Evolutionary conservation across 2,888 invertebrate species (phyloP).

Genomic region (Heteropelma amictum): DNA sequence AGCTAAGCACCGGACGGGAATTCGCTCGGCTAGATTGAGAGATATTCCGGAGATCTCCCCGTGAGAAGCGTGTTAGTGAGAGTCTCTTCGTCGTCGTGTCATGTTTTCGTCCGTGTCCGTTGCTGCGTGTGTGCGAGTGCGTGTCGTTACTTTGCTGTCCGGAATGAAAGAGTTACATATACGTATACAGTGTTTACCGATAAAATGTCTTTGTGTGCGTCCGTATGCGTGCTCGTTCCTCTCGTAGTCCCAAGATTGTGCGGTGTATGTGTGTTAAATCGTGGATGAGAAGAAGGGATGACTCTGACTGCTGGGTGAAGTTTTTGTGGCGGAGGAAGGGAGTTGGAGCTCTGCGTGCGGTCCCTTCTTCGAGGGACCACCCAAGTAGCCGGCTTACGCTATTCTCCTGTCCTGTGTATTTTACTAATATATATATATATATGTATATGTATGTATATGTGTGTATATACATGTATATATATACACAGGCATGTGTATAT

Average conservation of each 20-base stretch:
- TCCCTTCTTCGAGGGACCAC: constrained; percentile 77
- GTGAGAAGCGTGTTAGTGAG: constrained; percentile 61
- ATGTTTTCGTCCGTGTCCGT: constrained; percentile 50
- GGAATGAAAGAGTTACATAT: constrained; percentile 4
- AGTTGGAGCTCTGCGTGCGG: constrained; percentile 75
- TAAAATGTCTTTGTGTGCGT: constrained; percentile 30
- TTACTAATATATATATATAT: constrained; percentile 15
- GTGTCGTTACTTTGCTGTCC: not conserved
- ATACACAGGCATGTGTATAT: not conserved
- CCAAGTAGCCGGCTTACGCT: constrained; percentile 76
- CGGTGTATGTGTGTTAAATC: constrained; percentile 36
- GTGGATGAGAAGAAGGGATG: constrained; percentile 58
- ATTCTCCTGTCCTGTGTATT: constrained; percentile 52
- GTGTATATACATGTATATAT: constrained; percentile 3
- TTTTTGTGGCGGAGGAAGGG: constrained; percentile 74
- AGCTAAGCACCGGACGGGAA: constrained; percentile 71
- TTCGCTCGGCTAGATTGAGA: constrained; percentile 76
- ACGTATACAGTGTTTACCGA: constrained; percentile 19
- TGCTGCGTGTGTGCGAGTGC: constrained; percentile 63
- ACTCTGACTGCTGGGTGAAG: constrained; percentile 58
- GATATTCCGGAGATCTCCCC: constrained; percentile 72
- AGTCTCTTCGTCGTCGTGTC: constrained; percentile 19
- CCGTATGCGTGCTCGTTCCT: constrained; percentile 60
- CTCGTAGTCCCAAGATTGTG: constrained; percentile 38
- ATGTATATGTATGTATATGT: not conserved